Evolutionary conservation across 2,888 invertebrate genomes (phyloP), one percentile per base, ranked within the genome.

Genomic region (Epistrophe eligans): DNA sequence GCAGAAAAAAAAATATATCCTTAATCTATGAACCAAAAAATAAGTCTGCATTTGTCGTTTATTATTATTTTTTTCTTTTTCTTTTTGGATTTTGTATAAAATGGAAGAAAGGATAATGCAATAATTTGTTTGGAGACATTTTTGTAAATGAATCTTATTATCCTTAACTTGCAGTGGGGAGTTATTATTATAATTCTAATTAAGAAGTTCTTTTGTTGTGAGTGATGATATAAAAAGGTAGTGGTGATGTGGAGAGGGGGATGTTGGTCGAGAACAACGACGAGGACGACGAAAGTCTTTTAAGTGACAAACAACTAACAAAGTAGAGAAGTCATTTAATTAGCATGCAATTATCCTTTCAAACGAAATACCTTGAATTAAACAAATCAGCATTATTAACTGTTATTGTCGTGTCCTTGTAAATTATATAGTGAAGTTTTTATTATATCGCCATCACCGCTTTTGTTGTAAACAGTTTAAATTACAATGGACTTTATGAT

Each of bases 301-400:
- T 24, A 62, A 62, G 62, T 43, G 24, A 62, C 24, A 62, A 62
- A 62, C 24, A 62, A 62, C 62, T 5, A 15, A 28, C 52, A 62
- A 19, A 43, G 15, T 62, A 40, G 15, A 15, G 24, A 15, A 62
- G 24, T 62, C 8, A 6, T 62, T 43, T 13, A 62, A 62, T 77
- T 60, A 70, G 52, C 70, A 60, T 55, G 62, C 43, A 62, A 77
- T 77, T 71, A 77, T 70, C 66, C 15, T 66, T 74, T 64, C 35
- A 43, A 52, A 64, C 2, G 62, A 40, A 62, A 40, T 43, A 62
- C 24, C 15, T 24, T 62, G 9, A 62, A 43, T 43, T 15, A 62
- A 24, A 24, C 24, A 62, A 43, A 43, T 62, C 15, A 62, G 24
- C 24, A 24, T 24, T 24, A 40, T 40, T 62, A 0, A 55, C 52